A percentile compares a stretch with the other conserved stretches of the same genome.
Conservation (phyloP, 2,113 vertebrate genomes). For the Eptesicus fuscus region DNA sequence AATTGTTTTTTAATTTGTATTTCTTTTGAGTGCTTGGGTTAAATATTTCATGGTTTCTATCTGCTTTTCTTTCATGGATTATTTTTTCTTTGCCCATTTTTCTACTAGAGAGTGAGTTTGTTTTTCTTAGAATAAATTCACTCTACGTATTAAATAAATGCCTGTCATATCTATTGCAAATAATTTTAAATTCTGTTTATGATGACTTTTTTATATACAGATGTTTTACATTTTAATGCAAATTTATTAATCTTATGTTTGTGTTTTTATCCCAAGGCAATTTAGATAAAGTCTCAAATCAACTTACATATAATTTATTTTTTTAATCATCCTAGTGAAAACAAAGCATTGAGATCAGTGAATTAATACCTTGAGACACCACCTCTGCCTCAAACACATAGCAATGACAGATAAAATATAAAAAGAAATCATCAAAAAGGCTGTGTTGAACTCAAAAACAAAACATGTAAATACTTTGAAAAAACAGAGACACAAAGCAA, state of each 20-base stretch:
- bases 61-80: background rate
- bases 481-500: background rate
- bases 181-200: background rate
- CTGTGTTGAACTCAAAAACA: background rate
- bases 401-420: background rate
- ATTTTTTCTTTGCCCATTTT: background rate
- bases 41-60: background rate
- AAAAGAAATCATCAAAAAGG: background rate
- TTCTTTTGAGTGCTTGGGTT: background rate
- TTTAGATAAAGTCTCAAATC: background rate
- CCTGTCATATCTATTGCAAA: background rate
- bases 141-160: background rate
- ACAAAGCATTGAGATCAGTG: background rate
- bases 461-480: background rate
- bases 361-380: background rate
- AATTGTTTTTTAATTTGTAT: background rate
- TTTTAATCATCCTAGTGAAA: background rate
- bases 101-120: background rate
- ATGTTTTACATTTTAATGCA: background rate
- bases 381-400: background rate
- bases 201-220: background rate
- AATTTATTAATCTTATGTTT: background rate
- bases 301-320: background rate
- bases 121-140: slow-evolving; percentile 6
- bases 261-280: background rate